phyloP scores from a whole-genome alignment of 2,888 invertebrate genomes.

The Lathronympha strigana region DNA sequence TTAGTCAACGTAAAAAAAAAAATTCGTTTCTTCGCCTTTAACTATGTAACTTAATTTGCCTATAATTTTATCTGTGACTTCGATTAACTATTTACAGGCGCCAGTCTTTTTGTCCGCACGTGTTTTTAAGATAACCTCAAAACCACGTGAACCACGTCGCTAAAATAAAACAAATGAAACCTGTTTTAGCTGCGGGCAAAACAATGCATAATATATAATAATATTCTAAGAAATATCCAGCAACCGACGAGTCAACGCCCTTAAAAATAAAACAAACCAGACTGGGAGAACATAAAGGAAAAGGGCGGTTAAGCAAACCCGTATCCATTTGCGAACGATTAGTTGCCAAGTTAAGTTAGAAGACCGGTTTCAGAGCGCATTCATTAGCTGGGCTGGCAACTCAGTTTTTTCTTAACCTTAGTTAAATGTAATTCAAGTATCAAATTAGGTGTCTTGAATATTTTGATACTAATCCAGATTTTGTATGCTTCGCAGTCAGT shows the following conservation, averaged over 20 bases:
- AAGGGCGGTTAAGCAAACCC: slow-evolving; percentile 19
- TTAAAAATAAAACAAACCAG: slow-evolving; percentile 14
- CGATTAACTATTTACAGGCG: too few species aligned
- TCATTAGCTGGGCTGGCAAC: slow-evolving; percentile 15
- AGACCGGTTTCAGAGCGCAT: slow-evolving; percentile 20
- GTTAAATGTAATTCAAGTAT: background rate
- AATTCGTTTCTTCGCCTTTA: too few species aligned
- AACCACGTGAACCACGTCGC: slow-evolving; percentile 16
- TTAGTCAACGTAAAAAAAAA: background rate
- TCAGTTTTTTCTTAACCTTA: background rate
- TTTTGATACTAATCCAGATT: background rate
- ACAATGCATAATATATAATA: slow-evolving; percentile 8
- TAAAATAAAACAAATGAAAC: slow-evolving; percentile 20
- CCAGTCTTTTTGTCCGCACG: background rate
- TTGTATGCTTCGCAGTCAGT: too few species aligned
- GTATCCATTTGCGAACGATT: slow-evolving; percentile 14
- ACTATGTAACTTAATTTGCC: too few species aligned
- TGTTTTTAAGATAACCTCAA: slow-evolving; percentile 28
- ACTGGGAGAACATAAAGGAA: slow-evolving; percentile 17
- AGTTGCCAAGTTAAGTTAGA: slow-evolving; percentile 24
- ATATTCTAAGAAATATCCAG: slow-evolving; percentile 15
- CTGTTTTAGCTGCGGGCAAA: slow-evolving; percentile 8
- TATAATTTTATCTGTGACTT: too few species aligned
- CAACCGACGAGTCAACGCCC: slow-evolving; percentile 14
- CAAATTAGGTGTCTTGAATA: background rate